These are phyloP conservation scores for Sialis lutaria DNA, from an alignment of 2,888 invertebrate species.

Conservation along the genomic window DNA sequence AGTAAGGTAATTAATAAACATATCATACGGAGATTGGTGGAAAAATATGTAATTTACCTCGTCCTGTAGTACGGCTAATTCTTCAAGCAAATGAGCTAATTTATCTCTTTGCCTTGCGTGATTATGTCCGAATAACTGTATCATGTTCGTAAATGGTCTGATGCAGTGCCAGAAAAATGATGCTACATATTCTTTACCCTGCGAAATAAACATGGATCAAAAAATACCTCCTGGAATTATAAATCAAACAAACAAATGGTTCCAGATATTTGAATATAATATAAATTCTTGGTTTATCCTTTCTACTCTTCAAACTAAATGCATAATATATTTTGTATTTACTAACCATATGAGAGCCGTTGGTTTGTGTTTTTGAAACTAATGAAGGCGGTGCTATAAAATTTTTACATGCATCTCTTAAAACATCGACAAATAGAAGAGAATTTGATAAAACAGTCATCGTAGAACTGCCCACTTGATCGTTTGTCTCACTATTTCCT, in stretches of 20 bases:
- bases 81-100: constrained; percentile 73
- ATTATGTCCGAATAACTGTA: constrained; percentile 88
- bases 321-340: no score
- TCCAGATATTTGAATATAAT: neutral
- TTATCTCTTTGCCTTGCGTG: constrained; percentile 90
- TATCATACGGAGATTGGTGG: neutral
- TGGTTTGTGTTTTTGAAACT: constrained; percentile 31
- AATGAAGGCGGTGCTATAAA: constrained; percentile 85
- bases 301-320: no score
- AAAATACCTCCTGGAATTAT: neutral
- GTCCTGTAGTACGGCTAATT: constrained; percentile 80
- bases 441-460: constrained; percentile 38
- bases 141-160: constrained; percentile 66
- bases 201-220: constrained; percentile 10
- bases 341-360: neutral
- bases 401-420: constrained; percentile 67
- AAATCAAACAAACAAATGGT: constrained; percentile 2
- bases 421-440: constrained; percentile 50
- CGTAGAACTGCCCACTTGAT: constrained; percentile 26
- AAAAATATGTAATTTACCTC: constrained; percentile 38
- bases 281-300: no score
- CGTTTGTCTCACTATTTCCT: constrained; percentile 19
- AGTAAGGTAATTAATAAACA: neutral
- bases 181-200: constrained; percentile 77
- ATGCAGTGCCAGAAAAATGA: constrained; percentile 76